Conservation (phyloP, 2,888 invertebrate species). For the Cerastoderma edule region DNA sequence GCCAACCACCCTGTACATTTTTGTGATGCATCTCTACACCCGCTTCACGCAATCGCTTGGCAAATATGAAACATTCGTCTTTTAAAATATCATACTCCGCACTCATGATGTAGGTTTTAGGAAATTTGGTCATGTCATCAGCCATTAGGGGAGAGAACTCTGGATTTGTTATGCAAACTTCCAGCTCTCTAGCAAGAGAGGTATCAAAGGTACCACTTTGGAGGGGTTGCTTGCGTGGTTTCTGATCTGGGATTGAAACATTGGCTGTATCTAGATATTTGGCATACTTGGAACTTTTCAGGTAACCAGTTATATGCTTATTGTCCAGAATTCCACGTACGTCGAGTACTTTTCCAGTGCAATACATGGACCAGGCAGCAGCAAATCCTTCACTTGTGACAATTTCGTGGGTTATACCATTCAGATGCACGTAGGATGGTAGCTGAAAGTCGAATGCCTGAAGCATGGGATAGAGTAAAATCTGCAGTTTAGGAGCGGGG, state of each 20-base stretch:
- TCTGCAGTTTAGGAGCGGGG: slow-evolving; percentile 47
- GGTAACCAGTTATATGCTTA: slow-evolving; percentile 51
- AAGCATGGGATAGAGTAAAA: slow-evolving; percentile 78
- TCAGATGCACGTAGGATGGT: slow-evolving; percentile 56
- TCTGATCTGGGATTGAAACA: neutral
- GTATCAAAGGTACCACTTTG: slow-evolving; percentile 6
- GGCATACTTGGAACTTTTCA: slow-evolving; percentile 50
- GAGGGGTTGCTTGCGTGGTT: no score
- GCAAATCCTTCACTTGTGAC: slow-evolving; percentile 32
- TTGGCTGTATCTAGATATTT: slow-evolving; percentile 6
- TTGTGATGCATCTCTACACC: slow-evolving; percentile 66
- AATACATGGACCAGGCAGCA: slow-evolving; percentile 40
- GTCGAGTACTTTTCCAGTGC: slow-evolving; percentile 20
- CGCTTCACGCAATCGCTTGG: slow-evolving; percentile 67
- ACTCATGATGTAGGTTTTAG: slow-evolving; percentile 77
- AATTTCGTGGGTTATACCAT: slow-evolving; percentile 18
- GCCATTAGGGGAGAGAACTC: slow-evolving; percentile 80
- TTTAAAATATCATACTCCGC: slow-evolving; percentile 81
- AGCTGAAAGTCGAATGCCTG: slow-evolving; percentile 79
- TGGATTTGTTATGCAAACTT: slow-evolving; percentile 52
- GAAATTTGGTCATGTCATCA: slow-evolving; percentile 68
- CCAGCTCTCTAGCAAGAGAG: slow-evolving; percentile 26
- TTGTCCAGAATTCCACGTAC: slow-evolving; percentile 36
- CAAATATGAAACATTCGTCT: slow-evolving; percentile 81
- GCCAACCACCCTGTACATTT: slow-evolving; percentile 26